Conservation (phyloP, 1,140 invertebrate genomes). For the Pseudomyrmex dendroicus region DNA sequence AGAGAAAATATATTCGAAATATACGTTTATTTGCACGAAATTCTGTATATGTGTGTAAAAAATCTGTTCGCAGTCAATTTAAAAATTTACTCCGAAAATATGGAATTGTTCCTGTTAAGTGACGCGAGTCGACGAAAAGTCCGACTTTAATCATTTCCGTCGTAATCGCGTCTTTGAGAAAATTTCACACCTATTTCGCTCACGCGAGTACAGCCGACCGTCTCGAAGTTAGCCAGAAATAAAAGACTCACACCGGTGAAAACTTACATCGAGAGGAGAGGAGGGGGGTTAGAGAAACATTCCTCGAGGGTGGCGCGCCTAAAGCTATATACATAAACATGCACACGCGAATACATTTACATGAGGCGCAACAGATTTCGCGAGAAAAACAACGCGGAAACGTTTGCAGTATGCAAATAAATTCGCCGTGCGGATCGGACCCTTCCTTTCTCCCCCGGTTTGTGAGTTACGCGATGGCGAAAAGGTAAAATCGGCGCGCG, state of each 20-base stretch:
- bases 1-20: neutral
- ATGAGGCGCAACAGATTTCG: slow-evolving; percentile 57
- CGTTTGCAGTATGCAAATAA: slow-evolving; percentile 59
- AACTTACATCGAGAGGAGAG: neutral
- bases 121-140: neutral
- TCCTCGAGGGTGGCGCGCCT: slow-evolving; percentile 17
- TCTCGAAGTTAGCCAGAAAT: neutral
- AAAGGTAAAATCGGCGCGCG: slow-evolving; percentile 11
- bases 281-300: neutral
- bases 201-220: too few species aligned
- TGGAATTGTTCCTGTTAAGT: neutral
- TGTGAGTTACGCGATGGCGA: slow-evolving; percentile 48
- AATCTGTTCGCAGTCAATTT: neutral
- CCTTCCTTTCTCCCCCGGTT: neutral
- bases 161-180: too few species aligned
- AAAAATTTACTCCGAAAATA: neutral
- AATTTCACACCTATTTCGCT: too few species aligned
- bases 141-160: too few species aligned
- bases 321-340: slow-evolving; percentile 48
- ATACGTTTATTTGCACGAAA: neutral
- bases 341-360: slow-evolving; percentile 40
- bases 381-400: slow-evolving; percentile 52
- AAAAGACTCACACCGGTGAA: neutral
- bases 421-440: slow-evolving; percentile 15
- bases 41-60: too few species aligned